Evolutionary conservation across 2,888 invertebrate species (phyloP).

Genomic region (Malachius bipustulatus): DNA sequence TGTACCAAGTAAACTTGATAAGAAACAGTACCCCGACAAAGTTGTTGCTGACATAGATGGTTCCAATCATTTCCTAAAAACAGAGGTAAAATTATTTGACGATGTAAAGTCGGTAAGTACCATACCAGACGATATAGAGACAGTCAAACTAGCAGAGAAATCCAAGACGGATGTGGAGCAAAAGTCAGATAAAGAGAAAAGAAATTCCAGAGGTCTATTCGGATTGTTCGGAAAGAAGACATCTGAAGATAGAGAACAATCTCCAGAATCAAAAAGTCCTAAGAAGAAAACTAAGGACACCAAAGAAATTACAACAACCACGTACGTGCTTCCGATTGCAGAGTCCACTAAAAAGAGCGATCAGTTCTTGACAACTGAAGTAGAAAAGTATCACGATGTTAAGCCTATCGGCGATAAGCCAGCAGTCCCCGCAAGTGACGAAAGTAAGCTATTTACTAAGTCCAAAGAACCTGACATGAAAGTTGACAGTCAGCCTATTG

Average conservation of each 20-base stretch:
- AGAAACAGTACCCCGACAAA: no score
- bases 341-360: neutral
- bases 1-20: slow-evolving; percentile 20
- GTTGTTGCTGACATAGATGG: no score
- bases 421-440: slow-evolving; percentile 1
- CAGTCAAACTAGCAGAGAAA: no score
- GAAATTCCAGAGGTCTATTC: slow-evolving; percentile 4
- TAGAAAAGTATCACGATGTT: slow-evolving; percentile 14
- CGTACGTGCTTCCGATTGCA: no score
- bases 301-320: neutral
- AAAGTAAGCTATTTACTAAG: slow-evolving; percentile 22
- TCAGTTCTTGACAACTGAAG: slow-evolving; percentile 13
- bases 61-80: no score
- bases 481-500: slow-evolving; percentile 2
- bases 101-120: no score
- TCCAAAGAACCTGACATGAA: slow-evolving; percentile 10
- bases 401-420: slow-evolving; percentile 7
- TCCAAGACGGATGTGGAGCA: slow-evolving; percentile 16
- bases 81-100: no score
- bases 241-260: neutral
- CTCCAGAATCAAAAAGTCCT: neutral
- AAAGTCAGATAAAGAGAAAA: slow-evolving; percentile 15
- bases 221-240: neutral
- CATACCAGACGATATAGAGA: no score
- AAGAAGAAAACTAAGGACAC: neutral